phyloP scores from a whole-genome alignment of 2,797 vertebrate genomes.

The Phalanger gymnotis region DNA sequence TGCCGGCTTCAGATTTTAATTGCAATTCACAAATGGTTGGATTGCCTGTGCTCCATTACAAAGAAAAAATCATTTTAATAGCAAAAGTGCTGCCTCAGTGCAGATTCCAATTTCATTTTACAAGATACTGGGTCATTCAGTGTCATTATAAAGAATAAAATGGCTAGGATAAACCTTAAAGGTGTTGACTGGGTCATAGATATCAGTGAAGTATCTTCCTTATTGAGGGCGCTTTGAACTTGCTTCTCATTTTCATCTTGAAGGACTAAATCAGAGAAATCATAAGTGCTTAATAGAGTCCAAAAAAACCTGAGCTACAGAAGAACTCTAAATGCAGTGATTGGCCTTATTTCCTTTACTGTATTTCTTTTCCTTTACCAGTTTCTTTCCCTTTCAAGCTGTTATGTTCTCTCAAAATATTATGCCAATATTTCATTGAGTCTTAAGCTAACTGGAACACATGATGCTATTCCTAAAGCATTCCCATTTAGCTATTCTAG shows the following conservation, averaged over 20 bases:
- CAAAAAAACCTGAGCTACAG: background rate
- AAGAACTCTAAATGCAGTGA: fast-evolving
- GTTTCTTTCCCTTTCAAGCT: background rate
- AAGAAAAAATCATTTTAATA: slow-evolving; percentile 71
- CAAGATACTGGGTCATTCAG: slow-evolving; percentile 37
- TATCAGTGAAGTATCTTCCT: background rate
- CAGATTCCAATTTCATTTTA: slow-evolving; percentile 59
- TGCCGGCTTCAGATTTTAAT: slow-evolving; percentile 75
- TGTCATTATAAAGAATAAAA: background rate
- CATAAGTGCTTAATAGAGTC: fast-evolving
- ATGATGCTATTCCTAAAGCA: background rate
- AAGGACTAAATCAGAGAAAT: background rate
- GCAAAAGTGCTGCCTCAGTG: slow-evolving; percentile 34
- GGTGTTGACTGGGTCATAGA: background rate
- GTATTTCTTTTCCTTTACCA: too few relatives aligned
- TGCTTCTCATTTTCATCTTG: fast-evolving
- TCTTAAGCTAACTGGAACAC: background rate
- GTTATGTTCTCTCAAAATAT: background rate
- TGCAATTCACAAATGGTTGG: slow-evolving; percentile 64
- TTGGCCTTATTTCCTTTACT: fast-evolving
- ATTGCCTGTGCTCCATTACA: slow-evolving; percentile 45
- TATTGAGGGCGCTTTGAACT: fast-evolving
- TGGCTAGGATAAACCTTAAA: background rate
- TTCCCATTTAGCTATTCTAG: background rate
- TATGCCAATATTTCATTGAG: background rate